These are phyloP conservation scores for Halocynthia aurantium DNA, from an alignment of 23 tunicate species.

Conservation along the genomic window DNA sequence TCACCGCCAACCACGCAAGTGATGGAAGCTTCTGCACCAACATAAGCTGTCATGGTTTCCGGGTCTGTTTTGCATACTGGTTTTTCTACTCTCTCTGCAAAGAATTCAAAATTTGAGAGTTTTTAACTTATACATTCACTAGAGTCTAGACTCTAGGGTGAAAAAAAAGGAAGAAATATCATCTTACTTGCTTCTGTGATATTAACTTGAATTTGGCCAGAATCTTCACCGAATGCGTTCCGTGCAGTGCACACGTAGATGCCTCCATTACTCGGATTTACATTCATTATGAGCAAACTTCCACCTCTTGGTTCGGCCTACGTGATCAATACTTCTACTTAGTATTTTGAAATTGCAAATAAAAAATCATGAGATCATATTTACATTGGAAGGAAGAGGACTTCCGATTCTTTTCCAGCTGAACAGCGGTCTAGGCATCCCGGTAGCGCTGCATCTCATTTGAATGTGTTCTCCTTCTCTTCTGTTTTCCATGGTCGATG, in stretches of 20 bases:
- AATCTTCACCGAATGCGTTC: constrained; percentile 42
- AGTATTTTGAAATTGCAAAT: neutral
- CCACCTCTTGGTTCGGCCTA: constrained; percentile 43
- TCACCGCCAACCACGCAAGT: constrained; percentile 69
- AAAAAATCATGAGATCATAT: neutral
- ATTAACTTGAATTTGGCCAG: constrained; percentile 30
- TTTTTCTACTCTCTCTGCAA: constrained; percentile 22
- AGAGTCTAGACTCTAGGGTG: no score
- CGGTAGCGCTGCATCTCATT: constrained; percentile 38
- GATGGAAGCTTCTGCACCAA: constrained; percentile 80
- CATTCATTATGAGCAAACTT: constrained; percentile 28
- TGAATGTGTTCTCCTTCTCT: constrained; percentile 35
- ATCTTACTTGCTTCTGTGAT: constrained; percentile 38
- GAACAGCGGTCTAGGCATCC: constrained; percentile 45
- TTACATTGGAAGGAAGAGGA: constrained; percentile 38
- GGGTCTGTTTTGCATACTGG: constrained; percentile 85
- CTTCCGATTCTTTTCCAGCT: constrained; percentile 46
- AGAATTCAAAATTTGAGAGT: neutral
- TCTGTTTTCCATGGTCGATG: constrained; percentile 21
- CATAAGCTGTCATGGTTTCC: constrained; percentile 64
- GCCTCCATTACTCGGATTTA: constrained; percentile 35
- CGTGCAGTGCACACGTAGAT: constrained; percentile 59
- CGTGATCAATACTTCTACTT: neutral
- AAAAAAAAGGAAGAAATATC: no score
- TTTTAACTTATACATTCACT: no score